Percentiles rank a stretch among this genome's conserved stretches.
phyloP scores from a whole-genome alignment of 1,140 invertebrate species.

The Cardiocondyla obscurior region DNA sequence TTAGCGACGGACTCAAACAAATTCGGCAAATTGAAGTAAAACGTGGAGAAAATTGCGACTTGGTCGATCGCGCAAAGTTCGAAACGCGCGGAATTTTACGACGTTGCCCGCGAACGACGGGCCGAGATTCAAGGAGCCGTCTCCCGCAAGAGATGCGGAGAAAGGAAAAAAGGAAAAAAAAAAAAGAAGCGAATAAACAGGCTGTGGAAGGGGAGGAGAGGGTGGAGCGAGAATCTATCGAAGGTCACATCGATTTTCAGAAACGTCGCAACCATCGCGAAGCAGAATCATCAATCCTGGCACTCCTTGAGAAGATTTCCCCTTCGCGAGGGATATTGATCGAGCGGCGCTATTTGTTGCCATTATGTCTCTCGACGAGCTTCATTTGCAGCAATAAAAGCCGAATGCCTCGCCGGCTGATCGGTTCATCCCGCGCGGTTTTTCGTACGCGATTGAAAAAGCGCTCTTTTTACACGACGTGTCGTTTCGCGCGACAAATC shows the following conservation, averaged over 20 bases:
- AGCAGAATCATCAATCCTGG: slow-evolving; percentile 2
- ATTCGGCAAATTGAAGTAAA: neutral
- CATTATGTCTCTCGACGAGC: neutral
- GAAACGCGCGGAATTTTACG: neutral
- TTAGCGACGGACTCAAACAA: neutral
- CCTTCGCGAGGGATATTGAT: neutral
- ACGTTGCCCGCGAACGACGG: neutral
- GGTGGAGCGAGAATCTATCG: neutral
- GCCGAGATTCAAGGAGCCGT: neutral
- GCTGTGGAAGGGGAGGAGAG: neutral
- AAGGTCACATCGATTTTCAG: slow-evolving; percentile 50
- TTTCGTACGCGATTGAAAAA: neutral
- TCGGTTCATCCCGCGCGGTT: neutral
- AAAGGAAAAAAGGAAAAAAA: neutral
- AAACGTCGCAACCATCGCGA: slow-evolving; percentile 5
- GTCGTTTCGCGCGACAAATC: neutral
- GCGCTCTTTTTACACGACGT: neutral
- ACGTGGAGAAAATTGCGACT: neutral
- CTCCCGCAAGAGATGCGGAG: neutral
- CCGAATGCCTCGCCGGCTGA: neutral
- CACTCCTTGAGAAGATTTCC: neutral
- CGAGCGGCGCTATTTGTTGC: neutral
- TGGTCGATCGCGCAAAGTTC: neutral
- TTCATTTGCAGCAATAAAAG: neutral
- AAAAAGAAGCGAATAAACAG: neutral